Base-by-base conservation (phyloP, 2,113 vertebrate genomes). In the Varanus komodoensis region DNA sequence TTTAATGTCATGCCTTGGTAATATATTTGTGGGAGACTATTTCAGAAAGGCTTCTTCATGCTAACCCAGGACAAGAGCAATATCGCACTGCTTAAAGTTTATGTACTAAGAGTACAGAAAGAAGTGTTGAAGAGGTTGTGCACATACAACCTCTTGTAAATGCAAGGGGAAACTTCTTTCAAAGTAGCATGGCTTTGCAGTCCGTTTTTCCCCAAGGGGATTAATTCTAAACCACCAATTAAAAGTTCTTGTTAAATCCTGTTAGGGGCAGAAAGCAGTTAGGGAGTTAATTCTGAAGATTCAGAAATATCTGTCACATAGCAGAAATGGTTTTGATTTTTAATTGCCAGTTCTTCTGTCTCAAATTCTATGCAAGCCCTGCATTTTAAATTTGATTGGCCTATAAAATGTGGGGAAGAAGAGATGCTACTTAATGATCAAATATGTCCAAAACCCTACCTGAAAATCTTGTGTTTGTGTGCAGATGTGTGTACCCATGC, bases 201-300 rank as follows among this genome's bases (percentile, higher is more conserved):
- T 86, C 92, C 80, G 90, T 94, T 93, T 95, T 95, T 93, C 84
- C 54, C 61, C 78, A 57, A 80, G 82, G 38, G 92, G 96, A 96
- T 96, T 96, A 96, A 96, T 94, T 96, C 92, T 91, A 91, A 84
- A 93, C 94, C 91, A 93, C 94, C 91, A 96, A 94, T 96, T 95
- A 95, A 93, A 96, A 96, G 95, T 95, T 96, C 95, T 95, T 94
- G 34, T 90, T 96, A 96, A 96, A 95, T 96, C 94, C 89, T 93
- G 85, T 96, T 95, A 89, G 93, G 85, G 93, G 88, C 93, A 94
- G 93, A 96, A 96, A 96, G 92, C 92, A 92, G 94, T 93, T 87
- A 94, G 91, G 52, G 89, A 92, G 87, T 90, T 91, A 95, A 79
- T 61, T 82, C 81, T 89, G 93, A 86, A 93, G 87, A 92, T 87